Percentiles rank a stretch among this genome's conserved stretches.
Conservation (phyloP, 2,888 invertebrate genomes). For the Aleiodes testaceus region DNA sequence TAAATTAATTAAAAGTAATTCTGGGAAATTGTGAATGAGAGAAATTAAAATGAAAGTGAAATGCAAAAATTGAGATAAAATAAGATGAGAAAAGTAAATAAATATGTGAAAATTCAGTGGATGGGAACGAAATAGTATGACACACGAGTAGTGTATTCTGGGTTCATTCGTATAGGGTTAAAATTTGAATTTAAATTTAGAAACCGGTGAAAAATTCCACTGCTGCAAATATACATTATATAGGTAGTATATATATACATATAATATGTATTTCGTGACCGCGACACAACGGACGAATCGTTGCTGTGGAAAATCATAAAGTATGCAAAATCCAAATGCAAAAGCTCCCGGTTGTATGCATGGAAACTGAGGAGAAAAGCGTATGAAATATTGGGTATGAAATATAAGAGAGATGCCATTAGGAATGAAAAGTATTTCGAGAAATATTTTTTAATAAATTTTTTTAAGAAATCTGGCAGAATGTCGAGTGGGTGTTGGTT, state of each 20-base stretch:
- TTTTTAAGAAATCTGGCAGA: no score
- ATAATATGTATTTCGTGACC: conserved; percentile 30
- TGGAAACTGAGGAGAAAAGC: conserved; percentile 65
- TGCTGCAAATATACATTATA: conserved; percentile 33
- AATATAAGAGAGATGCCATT: conserved; percentile 50
- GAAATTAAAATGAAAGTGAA: no score
- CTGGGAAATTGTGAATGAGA: no score
- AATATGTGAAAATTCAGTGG: conserved; percentile 5
- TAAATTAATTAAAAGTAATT: no score
- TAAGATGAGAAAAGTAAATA: neutral
- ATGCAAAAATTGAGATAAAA: no score
- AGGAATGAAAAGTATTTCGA: neutral
- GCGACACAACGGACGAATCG: conserved; percentile 39
- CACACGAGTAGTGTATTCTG: conserved; percentile 11
- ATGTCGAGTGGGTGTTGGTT: no score
- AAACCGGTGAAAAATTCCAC: conserved; percentile 45
- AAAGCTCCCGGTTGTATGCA: conserved; percentile 64
- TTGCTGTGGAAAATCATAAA: conserved; percentile 67
- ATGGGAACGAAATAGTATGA: conserved; percentile 28
- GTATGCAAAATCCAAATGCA: conserved; percentile 70
- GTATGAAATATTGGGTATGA: conserved; percentile 63
- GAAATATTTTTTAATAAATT: no score
- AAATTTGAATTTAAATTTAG: conserved; percentile 50
- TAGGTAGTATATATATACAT: conserved; percentile 40
- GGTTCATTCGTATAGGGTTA: conserved; percentile 29